Conservation (phyloP, 2,797 vertebrate species). For the Cryptoprocta ferox region DNA sequence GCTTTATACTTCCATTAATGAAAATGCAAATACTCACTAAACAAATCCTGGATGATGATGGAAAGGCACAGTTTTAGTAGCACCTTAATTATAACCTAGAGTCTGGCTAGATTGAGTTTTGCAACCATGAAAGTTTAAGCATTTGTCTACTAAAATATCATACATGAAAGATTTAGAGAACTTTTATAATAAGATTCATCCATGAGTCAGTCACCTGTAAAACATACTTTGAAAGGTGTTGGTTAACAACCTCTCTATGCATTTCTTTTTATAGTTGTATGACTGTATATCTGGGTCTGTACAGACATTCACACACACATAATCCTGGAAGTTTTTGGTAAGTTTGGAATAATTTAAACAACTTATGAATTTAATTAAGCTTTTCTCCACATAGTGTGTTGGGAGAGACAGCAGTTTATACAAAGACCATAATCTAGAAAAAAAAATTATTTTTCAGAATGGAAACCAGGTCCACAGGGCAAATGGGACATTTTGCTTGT, state of each 20-base stretch:
- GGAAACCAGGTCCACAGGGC: slow-evolving; percentile 63
- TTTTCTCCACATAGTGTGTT: slow-evolving; percentile 51
- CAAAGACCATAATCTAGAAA: slow-evolving; percentile 18
- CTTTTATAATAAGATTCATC: slow-evolving; percentile 42
- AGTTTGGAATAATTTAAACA: slow-evolving; percentile 57
- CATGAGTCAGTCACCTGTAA: slow-evolving; percentile 21
- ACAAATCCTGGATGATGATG: not conserved
- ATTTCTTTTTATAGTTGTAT: not conserved
- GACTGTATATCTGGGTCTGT: not conserved
- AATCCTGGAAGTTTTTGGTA: slow-evolving; percentile 54
- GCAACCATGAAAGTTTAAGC: not conserved
- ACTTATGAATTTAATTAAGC: slow-evolving; percentile 70
- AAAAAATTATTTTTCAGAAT: slow-evolving; percentile 61
- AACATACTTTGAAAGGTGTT: slow-evolving; percentile 52
- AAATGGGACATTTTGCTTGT: slow-evolving; percentile 82
- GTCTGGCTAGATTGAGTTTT: not conserved
- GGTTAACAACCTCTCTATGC: not conserved
- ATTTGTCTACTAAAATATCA: not conserved
- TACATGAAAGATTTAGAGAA: not conserved
- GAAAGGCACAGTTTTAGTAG: not conserved
- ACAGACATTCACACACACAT: not conserved
- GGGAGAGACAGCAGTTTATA: slow-evolving; percentile 53
- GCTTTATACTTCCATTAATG: not conserved
- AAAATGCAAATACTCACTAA: not conserved
- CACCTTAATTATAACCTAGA: not conserved